A percentile compares a stretch with the other conserved stretches of the same genome.
These are phyloP conservation scores for Bugula neritina DNA, from an alignment of 2,888 invertebrate species.

Conservation along the genomic window DNA sequence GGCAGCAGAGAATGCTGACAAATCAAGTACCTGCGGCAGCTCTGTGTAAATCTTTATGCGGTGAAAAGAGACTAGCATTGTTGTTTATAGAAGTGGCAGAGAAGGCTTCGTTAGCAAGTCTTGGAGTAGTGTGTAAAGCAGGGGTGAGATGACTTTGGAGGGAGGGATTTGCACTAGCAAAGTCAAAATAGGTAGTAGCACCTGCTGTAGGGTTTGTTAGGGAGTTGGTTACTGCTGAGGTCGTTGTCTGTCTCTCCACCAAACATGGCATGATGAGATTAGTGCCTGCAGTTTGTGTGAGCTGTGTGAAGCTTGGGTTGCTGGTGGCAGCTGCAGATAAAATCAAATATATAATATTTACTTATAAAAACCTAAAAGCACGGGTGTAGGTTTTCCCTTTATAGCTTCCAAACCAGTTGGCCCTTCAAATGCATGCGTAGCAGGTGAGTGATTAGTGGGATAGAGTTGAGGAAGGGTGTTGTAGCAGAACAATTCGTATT, in stretches of 20 bases:
- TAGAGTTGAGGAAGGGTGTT: too few species aligned
- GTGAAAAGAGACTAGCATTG: conserved; percentile 26
- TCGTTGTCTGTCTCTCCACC: conserved; percentile 21
- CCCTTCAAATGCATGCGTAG: too few species aligned
- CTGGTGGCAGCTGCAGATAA: conserved; percentile 22
- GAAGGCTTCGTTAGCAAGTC: conserved; percentile 18
- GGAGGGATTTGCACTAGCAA: conserved; percentile 24
- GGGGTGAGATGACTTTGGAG: conserved; percentile 2
- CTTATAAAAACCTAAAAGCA: background rate
- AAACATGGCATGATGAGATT: conserved; percentile 22
- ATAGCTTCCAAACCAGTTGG: too few species aligned
- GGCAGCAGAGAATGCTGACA: background rate
- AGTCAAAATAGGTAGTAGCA: conserved; percentile 25
- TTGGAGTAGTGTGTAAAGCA: conserved; percentile 20
- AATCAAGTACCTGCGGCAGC: conserved; percentile 24
- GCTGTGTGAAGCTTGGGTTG: conserved; percentile 25
- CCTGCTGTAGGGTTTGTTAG: conserved; percentile 13
- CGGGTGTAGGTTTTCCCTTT: too few species aligned
- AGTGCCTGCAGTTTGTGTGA: conserved; percentile 23
- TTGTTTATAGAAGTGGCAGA: conserved; percentile 15
- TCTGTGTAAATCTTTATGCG: conserved; percentile 25
- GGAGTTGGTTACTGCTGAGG: conserved; percentile 15
- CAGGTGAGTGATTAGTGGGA: too few species aligned
- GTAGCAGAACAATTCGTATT: too few species aligned
- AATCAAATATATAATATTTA: background rate